Base-by-base conservation (phyloP, 2,888 invertebrate genomes). In the Hoplodrina ambigua region DNA sequence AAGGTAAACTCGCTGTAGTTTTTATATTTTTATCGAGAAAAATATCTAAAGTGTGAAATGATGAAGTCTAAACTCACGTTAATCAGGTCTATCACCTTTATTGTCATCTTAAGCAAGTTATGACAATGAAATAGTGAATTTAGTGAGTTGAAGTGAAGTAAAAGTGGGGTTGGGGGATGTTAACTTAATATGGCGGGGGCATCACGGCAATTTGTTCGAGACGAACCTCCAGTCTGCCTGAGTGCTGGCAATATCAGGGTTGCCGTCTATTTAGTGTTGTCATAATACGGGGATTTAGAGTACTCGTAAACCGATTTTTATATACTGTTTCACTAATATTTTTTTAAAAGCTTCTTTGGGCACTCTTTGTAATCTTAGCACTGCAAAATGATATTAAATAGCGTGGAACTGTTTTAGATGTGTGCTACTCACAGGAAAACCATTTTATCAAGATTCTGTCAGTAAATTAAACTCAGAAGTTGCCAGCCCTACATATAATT, bases 171-270 rank as follows among this genome's bases (percentile, higher is more conserved):
- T 85, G 82, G 87, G 89, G 88, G 90, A 91, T 90, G 90, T 89
- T 94, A 94, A 94, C 94, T 94, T 94, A 94, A 94, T 94, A 94
- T 93, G 93, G 93, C 91, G 92, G 89, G 90, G 93, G 94, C 93
- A 94, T 94, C 93, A 92, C 91, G 92, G 93, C 93, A 95, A 95
- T 95, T 95, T 95, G 94, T 93, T 92, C 92, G 92, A 94, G 94
- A 94, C 91, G 94, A 93, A 93, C 92, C 92, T 91, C 86, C 86
- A 88, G 91, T 88, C 88, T 83, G 90, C 86, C 87, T 91, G 91
- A 92, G 93, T 92, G 93, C 90, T 90, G 87, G 86, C 85, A 85
- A 81, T 83, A 78, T 78, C 78, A 94, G 93, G 93, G 93, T 79
- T 94, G 92, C 80, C 85, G 78, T 78, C 80, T 81, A 80, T 86